Conservation (phyloP, 2,797 vertebrate genomes). For the Myotis vivesi region DNA sequence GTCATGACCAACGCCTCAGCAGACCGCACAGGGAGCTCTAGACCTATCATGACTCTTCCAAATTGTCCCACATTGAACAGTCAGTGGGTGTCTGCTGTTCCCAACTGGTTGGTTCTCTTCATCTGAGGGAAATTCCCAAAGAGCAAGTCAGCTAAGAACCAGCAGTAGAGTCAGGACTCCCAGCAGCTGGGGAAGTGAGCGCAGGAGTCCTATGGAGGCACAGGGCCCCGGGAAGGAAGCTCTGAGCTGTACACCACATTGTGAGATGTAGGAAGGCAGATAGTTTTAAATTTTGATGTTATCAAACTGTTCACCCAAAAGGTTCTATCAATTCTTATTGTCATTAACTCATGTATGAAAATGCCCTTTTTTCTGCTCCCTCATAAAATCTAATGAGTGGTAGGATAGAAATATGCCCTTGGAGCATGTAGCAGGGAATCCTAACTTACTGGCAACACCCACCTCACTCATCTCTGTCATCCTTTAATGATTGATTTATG, state of each 20-base stretch:
- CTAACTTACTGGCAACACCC: not conserved
- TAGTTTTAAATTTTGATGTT: not conserved
- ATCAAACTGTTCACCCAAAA: not conserved
- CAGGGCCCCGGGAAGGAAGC: accelerated
- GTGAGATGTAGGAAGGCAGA: not conserved
- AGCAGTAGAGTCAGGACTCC: too few species aligned
- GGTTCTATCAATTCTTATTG: not conserved
- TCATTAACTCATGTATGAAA: not conserved
- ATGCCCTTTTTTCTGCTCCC: not conserved
- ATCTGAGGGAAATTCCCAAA: not conserved
- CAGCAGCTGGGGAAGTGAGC: too few species aligned
- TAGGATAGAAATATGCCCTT: not conserved
- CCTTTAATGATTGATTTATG: not conserved
- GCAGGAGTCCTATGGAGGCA: not conserved
- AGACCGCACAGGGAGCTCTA: not conserved
- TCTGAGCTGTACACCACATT: not conserved
- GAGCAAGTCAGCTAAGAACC: not conserved
- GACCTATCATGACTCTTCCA: not conserved
- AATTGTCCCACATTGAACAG: not conserved
- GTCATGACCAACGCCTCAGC: not conserved
- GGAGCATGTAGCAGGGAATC: not conserved
- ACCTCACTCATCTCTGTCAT: not conserved
- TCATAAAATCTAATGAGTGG: not conserved
- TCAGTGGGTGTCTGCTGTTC: not conserved
- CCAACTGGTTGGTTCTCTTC: not conserved